Evolutionary conservation across 2,113 vertebrate genomes (phyloP), one percentile per base, ranked within the genome.

Genomic region (Oxyura jamaicensis): DNA sequence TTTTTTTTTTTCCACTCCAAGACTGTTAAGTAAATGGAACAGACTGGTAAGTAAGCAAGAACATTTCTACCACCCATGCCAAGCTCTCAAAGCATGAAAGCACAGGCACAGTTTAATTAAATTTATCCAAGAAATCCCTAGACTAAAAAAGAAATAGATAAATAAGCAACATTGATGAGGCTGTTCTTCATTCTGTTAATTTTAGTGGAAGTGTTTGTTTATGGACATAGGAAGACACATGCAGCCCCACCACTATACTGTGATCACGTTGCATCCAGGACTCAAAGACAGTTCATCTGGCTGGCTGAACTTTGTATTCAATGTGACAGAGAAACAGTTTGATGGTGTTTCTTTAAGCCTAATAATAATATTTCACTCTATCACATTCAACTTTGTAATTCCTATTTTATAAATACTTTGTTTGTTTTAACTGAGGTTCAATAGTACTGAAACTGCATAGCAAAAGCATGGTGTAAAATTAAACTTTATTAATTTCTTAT

Each of bases 101-200:
- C 53, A 52, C 10, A 81, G 62, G 13, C 35, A 59, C 20, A 18
- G 42, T 86, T 96, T 86, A 88, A 86, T 84, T 88, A 53, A 83
- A 88, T 93, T 93, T 83, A 82, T 76, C 60, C 39, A 67, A 86
- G 73, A 83, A 94, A 95, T 86, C 46, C 25, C 28, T 22, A 58
- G 58, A 62, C 60, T 72, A 44, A 66, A 87, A 56, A 74, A 42
- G 2, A 55, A 81, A 52, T 4, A 81, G 50, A 33, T 73, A 63
- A 83, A 68, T 41, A 58, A 12, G 16, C 76, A 75, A 23, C 13
- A 17, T 13, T 88, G 87, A 85, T 91, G 65, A 89, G 28, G 33
- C 65, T 78, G 52, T 71, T 86, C 13, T 83, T 84, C 41, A 91
- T 17, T 59, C 46, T 8, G 18, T 68, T 86, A 56, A 19, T 75